Evolutionary conservation across 2,113 vertebrate species (phyloP), one percentile per base, ranked within the genome.

Genomic region (Carassius gibelio): DNA sequence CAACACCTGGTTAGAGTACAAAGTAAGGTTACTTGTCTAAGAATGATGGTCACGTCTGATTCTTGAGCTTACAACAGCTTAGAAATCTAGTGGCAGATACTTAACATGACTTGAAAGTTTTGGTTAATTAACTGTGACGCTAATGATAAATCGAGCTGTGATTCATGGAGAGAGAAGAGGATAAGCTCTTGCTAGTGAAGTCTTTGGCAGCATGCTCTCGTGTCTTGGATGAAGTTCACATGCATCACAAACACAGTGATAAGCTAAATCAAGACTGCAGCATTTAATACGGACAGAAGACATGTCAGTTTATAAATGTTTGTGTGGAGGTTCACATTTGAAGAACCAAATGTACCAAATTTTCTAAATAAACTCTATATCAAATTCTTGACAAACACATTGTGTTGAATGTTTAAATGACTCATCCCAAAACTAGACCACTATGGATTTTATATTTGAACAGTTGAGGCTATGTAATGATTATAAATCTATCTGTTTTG

Each of bases 201-300:
- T 82, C n/a, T 78, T 89, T 84, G 77, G 88, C 84, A 87, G 8
- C n/a, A 17, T 64, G 15, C 42, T 66, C n/a, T n/a, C n/a, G 11
- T 42, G 84, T 75, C 76, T 82, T 88, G 86, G 82, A 84, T 83
- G 50, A 48, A 77, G 84, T 86, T 86, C 76, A 82, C 61, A 64
- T 78, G 66, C 23, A 48, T 88, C 71, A 84, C 68, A 87, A 64
- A 84, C 45, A 2, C 57, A 66, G 19, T 45, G 85, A 78, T 83
- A 83, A 86, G 62, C 74, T 79, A 83, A 84, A 71, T 61, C 38
- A 45, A 57, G 75, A 71, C 61, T 68, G 21, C 61, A 68, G 38
- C 79, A 26, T 66, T 81, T 81, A 45, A 62, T 79, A 72, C 4
- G 36, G 59, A 26, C 69, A 45, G n/a, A 48, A 59, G 14, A 45